Conservation (phyloP, 2,113 vertebrate species). For the Cichladusa arquata region DNA sequence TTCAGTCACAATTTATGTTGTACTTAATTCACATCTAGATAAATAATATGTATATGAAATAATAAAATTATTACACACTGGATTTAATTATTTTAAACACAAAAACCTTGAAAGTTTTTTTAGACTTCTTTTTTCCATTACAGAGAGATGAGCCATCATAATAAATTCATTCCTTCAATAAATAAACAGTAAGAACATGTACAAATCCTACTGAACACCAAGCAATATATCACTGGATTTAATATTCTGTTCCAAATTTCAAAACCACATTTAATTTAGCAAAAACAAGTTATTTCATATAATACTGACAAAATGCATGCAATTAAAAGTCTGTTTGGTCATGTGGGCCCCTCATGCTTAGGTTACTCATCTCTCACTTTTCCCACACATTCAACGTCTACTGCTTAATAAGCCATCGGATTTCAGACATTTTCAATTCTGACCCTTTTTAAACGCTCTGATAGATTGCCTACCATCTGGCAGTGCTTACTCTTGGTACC, state of each 20-base stretch:
- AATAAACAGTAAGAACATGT: neutral
- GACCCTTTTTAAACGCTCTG: slow-evolving; percentile 22
- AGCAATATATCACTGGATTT: neutral
- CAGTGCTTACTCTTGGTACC: slow-evolving; percentile 20
- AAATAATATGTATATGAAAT: neutral
- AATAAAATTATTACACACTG: neutral
- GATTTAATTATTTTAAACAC: neutral
- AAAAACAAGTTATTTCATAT: neutral
- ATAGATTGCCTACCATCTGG: slow-evolving; percentile 48
- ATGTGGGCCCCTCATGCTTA: slow-evolving; percentile 1
- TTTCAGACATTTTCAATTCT: slow-evolving; percentile 19
- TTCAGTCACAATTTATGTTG: neutral
- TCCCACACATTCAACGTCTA: slow-evolving; percentile 3
- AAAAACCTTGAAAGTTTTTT: neutral
- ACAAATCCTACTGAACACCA: neutral
- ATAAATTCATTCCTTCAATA: neutral
- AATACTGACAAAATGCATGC: neutral
- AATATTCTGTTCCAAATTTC: neutral
- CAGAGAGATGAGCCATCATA: neutral
- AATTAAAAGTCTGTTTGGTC: slow-evolving; percentile 20
- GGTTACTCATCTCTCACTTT: slow-evolving; percentile 44
- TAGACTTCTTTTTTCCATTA: neutral
- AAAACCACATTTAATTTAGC: neutral
- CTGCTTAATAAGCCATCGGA: neutral
- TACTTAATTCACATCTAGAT: neutral